These are phyloP conservation scores for Orchestes rusci DNA, from an alignment of 2,888 invertebrate species.

Conservation along the genomic window DNA sequence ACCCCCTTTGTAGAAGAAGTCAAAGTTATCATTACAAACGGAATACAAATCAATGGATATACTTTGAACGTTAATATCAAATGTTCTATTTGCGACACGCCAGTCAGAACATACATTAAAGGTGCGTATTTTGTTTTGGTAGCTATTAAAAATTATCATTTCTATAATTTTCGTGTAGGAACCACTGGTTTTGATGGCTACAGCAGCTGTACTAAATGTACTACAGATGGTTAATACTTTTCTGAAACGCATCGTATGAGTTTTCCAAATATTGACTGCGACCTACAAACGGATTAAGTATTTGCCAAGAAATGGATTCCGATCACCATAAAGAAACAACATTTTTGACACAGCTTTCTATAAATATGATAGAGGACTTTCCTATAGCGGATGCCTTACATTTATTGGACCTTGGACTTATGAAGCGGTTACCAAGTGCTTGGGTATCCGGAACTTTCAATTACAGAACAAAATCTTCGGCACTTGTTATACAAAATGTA, in stretches of 20 bases:
- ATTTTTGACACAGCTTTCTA: background rate
- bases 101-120: constrained; percentile 3
- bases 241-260: constrained; percentile 5
- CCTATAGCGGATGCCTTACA: constrained; percentile 24
- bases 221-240: constrained; percentile 1
- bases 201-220: constrained; percentile 2
- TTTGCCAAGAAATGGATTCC: constrained; percentile 9
- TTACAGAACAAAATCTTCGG: constrained; percentile 2
- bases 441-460: background rate
- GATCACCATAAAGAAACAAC: background rate
- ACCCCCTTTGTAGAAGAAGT: background rate
- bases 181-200: constrained; percentile 4
- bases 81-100: constrained; percentile 5
- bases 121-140: constrained; percentile 1
- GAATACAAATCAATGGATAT: background rate
- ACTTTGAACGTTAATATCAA: background rate
- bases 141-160: too few relatives aligned
- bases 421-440: background rate
- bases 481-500: background rate
- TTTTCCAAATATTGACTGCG: constrained; percentile 19
- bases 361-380: background rate
- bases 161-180: constrained; percentile 5
- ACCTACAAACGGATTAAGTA: constrained; percentile 22
- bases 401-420: constrained; percentile 26
- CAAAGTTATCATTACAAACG: background rate